A percentile compares a stretch with the other conserved stretches of the same genome.
Conservation (phyloP, 2,888 invertebrate species). For the Melanophora roralis region DNA sequence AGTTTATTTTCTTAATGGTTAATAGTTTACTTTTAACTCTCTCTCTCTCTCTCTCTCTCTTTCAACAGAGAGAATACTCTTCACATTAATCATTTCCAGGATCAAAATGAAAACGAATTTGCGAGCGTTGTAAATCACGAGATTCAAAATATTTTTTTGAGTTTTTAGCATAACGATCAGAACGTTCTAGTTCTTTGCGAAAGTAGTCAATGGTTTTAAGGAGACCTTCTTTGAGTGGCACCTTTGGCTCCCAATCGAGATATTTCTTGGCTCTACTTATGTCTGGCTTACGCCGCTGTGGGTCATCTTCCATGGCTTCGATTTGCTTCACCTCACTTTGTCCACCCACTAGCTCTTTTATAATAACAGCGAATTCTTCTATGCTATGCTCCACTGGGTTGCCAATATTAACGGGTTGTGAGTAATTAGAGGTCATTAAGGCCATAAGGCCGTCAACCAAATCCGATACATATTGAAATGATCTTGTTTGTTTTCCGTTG, state of each 20-base stretch:
- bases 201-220: slow-evolving; percentile 96
- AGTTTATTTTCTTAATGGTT: not conserved
- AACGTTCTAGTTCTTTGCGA: slow-evolving; percentile 87
- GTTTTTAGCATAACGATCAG: slow-evolving; percentile 74
- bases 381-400: slow-evolving; percentile 99
- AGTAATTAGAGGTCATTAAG: slow-evolving; percentile 96
- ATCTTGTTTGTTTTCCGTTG: slow-evolving; percentile 93
- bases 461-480: slow-evolving; percentile 99
- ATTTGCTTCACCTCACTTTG: slow-evolving; percentile 89
- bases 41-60: not conserved
- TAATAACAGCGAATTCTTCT: slow-evolving; percentile 91
- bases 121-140: slow-evolving; percentile 69
- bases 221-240: slow-evolving; percentile 89
- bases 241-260: slow-evolving; percentile 95
- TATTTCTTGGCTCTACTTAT: slow-evolving; percentile 91
- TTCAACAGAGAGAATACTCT: not conserved
- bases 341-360: slow-evolving; percentile 90
- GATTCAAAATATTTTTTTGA: slow-evolving; percentile 75
- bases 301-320: slow-evolving; percentile 96
- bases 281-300: slow-evolving; percentile 94
- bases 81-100: slow-evolving; percentile 62
- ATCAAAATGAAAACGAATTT: slow-evolving; percentile 62
- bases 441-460: slow-evolving; percentile 95
- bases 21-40: not conserved
- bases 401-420: slow-evolving; percentile 95